Percentiles rank a stretch among this genome's conserved stretches.
Conservation (phyloP, 92 coral and sea anemone species). For the Epizoanthus rinbou region DNA sequence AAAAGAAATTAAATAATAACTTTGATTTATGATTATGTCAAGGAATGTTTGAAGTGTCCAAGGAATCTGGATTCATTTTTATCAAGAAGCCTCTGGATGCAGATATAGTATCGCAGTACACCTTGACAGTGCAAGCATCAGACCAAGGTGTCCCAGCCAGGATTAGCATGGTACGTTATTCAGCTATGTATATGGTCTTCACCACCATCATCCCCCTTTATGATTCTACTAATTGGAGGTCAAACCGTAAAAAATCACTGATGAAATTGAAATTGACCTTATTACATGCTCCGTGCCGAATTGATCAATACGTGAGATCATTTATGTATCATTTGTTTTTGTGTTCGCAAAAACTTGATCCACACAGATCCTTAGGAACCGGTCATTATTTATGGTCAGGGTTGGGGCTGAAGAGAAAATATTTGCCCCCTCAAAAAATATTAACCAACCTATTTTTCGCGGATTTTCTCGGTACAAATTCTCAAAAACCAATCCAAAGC, state of each 20-base stretch:
- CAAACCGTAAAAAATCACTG: too few species aligned
- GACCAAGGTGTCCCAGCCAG: conserved; percentile 66
- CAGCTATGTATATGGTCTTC: not conserved
- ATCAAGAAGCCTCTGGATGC: conserved; percentile 73
- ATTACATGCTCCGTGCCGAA: too few species aligned
- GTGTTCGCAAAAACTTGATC: not conserved
- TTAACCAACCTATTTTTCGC: too few species aligned
- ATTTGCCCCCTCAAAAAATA: too few species aligned
- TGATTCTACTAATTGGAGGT: not conserved
- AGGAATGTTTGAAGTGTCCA: conserved; percentile 47
- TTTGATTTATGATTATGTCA: not conserved
- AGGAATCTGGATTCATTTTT: conserved; percentile 57
- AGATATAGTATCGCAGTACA: conserved; percentile 53
- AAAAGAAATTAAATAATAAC: too few species aligned
- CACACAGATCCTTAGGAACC: not conserved
- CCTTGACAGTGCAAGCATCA: conserved; percentile 67
- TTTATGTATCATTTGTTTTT: too few species aligned
- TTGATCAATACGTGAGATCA: too few species aligned
- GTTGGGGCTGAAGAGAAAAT: too few species aligned
- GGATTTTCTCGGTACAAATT: too few species aligned
- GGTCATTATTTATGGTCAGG: too few species aligned
- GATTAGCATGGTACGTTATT: conserved; percentile 45
- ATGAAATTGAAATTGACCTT: too few species aligned
- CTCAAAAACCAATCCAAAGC: too few species aligned
- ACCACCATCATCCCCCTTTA: not conserved